Evolutionary conservation across 1,140 invertebrate genomes (phyloP).

Genomic region (Plectrocnemia conspersa): DNA sequence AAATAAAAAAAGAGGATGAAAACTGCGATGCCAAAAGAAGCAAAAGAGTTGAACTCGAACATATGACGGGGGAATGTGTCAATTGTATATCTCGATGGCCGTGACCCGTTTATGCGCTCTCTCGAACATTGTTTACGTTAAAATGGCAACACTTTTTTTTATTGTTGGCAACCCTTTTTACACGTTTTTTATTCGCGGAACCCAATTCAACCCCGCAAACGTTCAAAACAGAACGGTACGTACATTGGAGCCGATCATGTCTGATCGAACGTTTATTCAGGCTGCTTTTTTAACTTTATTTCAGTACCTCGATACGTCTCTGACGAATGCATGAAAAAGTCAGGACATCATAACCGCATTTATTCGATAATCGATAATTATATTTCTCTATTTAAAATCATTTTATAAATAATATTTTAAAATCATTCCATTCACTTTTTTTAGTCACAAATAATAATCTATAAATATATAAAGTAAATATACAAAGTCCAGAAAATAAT

Average conservation of each 20-base stretch:
- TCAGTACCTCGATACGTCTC: background rate
- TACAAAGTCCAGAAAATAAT: too few species aligned
- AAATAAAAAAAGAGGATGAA: too few species aligned
- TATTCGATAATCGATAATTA: too few species aligned
- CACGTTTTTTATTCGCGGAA: background rate
- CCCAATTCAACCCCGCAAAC: background rate
- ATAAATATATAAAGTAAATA: too few species aligned
- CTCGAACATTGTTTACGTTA: conserved; percentile 11
- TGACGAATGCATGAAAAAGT: background rate
- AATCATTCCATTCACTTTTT: too few species aligned
- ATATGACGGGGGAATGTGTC: too few species aligned
- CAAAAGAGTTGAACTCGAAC: too few species aligned
- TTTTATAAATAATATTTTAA: too few species aligned
- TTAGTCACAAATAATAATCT: too few species aligned
- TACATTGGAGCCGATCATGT: background rate
- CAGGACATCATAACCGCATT: conserved; percentile 2
- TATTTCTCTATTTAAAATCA: too few species aligned
- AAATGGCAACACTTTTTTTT: conserved; percentile 6
- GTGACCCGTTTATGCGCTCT: conserved; percentile 7
- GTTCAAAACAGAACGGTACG: background rate
- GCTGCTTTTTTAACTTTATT: background rate
- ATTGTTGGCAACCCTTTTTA: conserved; percentile 8
- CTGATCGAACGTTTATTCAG: background rate
- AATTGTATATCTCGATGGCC: conserved; percentile 2
- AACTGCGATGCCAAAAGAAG: too few species aligned